Base-by-base conservation (phyloP, 2,888 invertebrate genomes). In the Lithophane ornitopus region DNA sequence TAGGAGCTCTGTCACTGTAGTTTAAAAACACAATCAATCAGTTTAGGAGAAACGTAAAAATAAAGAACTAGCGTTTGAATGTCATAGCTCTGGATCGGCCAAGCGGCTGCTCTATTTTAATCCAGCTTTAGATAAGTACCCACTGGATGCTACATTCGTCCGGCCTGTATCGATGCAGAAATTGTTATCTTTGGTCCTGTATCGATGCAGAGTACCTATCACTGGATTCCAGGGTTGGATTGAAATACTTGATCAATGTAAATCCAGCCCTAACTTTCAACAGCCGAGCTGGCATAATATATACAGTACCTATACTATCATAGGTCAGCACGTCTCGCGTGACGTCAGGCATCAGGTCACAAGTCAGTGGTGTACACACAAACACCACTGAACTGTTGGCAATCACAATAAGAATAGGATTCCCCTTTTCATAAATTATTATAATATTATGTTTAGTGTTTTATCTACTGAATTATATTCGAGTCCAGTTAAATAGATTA, bases 311-410 rank as follows among this genome's bases (percentile, higher is more conserved):
- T 16, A 34, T 34, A 34, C 34, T 62, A 41, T 62, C n/a, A 39
- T 39, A 62, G 62, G 63, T 63, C 63, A 63, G n/a, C 63, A 41
- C 41, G 7, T 41, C 41, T 11, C 22, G 7, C 66, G 44, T 65
- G 44, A 69, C 69, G 44, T n/a, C 66, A n/a, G 44, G 16, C 44
- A n/a, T 28, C 3, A n/a, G 22, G 69, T 46, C 44, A 44, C 66
- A 14, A 12, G n/a, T 44, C 44, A 70, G 44, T 44, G 19, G 44
- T 26, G 11, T n/a, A n/a, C n/a, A n/a, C n/a, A n/a, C n/a, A n/a
- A n/a, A n/a, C n/a, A n/a, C n/a, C n/a, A n/a, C 39, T 8, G 16
- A n/a, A 28, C 59, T 22, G 8, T 22, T 7, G n/a, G 34, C 11
- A 8, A 39, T 16, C 16, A 22, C 22, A 39, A 41, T 14, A 16